A percentile compares a stretch with the other conserved stretches of the same genome.
Evolutionary conservation across 2,113 vertebrate genomes (phyloP).

Genomic region (Cepphus grylle): DNA sequence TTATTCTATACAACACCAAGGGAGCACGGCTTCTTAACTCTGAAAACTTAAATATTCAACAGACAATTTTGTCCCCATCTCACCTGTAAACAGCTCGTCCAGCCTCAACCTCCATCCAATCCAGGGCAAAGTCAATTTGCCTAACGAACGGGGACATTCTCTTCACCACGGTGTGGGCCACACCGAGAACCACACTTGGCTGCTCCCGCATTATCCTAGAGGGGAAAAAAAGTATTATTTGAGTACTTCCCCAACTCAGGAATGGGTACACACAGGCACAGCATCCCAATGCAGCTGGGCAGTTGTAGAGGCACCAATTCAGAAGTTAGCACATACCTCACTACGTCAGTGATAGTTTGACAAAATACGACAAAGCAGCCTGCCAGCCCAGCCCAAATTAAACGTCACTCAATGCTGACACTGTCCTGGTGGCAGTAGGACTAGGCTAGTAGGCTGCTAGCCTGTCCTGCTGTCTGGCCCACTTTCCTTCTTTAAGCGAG

Average conservation of each 20-base stretch:
- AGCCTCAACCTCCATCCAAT: conserved; percentile 97
- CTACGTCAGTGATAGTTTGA: neutral
- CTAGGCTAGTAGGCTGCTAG: neutral
- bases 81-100: conserved; percentile 92
- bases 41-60: neutral
- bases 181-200: conserved; percentile 83
- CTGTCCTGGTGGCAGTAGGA: neutral
- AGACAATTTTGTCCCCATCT: neutral
- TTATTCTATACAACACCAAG: neutral
- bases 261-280: neutral
- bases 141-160: conserved; percentile 90
- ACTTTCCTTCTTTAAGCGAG: neutral
- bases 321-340: too few relatives aligned
- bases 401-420: accelerated
- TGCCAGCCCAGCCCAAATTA: neutral
- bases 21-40: neutral
- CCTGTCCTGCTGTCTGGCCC: neutral
- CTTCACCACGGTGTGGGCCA: conserved; percentile 89
- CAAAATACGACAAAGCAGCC: neutral
- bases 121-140: conserved; percentile 93
- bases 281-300: accelerated
- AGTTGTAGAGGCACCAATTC: accelerated
- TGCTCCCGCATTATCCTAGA: conserved; percentile 91
- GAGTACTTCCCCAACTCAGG: neutral
- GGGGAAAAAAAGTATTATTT: accelerated